Evolutionary conservation across 2,113 vertebrate genomes (phyloP), one percentile per base, ranked within the genome.

Genomic region (Scolopax mira): DNA sequence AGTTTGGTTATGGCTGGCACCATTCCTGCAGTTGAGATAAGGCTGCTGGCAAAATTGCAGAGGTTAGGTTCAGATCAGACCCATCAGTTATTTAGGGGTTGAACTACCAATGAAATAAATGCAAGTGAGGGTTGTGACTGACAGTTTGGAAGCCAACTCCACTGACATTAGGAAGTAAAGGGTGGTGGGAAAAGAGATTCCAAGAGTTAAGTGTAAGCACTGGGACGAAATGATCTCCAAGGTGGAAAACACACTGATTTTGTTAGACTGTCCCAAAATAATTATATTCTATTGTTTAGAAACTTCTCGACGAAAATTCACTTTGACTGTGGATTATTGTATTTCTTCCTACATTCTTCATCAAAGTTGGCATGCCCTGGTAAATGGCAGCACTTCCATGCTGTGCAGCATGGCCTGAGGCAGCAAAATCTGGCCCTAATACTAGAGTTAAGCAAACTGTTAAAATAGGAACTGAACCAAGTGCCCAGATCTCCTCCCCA

Each of bases 401-500:
- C 31, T 35, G 9, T 42, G 66, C 58, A 79, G 49, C 23, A 77
- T 19, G 48, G 46, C 55, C 25, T 31, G 7, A 93, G 42, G 66
- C 64, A 80, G 64, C n/a, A 83, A 95, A 90, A 88, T 80, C 42
- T 90, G 85, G 74, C 79, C 46, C 35, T 64, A 86, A 78, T 33
- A 64, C 39, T n/a, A 52, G 30, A 83, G 51, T 85, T 80, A 95
- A 90, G 72, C 39, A 91, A 96, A 94, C 93, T 92, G 85, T 96
- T 94, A 94, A 96, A 96, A 86, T 7, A 94, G 90, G 85, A 96
- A 88, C 52, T 17, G 69, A 84, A 94, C 79, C 93, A 96, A 92
- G 92, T 65, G 72, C 19, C 52, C 75, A 71, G 35, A 86, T 90
- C 85, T 90, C 88, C 88, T 95, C 69, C 82, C 39, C 61, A 90